Base-by-base conservation (phyloP, 1,140 invertebrate species). In the Hypothenemus hampei region DNA sequence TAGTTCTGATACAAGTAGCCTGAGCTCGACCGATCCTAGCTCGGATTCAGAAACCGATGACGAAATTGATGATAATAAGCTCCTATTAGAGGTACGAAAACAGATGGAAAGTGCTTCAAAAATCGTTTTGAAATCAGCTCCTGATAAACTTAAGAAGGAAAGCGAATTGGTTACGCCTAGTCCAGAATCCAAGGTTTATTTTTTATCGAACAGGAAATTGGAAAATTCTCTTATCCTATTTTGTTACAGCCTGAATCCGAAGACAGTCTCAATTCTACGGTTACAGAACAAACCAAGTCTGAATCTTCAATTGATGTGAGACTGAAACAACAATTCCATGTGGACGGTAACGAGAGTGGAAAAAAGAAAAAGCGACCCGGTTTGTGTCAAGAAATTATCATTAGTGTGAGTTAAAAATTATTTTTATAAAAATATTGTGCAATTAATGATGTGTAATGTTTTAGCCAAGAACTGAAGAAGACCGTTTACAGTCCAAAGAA, bases 391-490 rank as follows among this genome's bases (percentile, higher is more conserved):
- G 78, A 85, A 60, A 74, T 81, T 48, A 78, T 82, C 24, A 86
- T 87, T 54, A 86, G 84, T 69, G 82, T 85, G 72, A 79, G 78
- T 79, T 65, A 3, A 10, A 23, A 4, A 36, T 18, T 20, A n/a
- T 37, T 49, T 31, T 58, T 45, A 18, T 57, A 37, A 50, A 15
- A 15, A n/a, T 16, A 15, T 4, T 11, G 7, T 8, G 13, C 10
- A 31, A 43, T 11, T 22, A 15, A 7, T 31, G 23, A 46, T 10
- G 31, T 4, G 31, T 16, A 29, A 29, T 1, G 1, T 18, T 44
- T 57, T 45, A 87, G 84, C 86, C 86, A 0, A 74, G 86, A n/a
- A 77, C 82, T 3, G 86, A 89, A 64, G 85, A 87, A 65, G 86
- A 88, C 69, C 82, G 81, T 37, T 49, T 81, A 15, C 82, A 85